Evolutionary conservation across 1,140 invertebrate genomes (phyloP).

Genomic region (Drosophila auraria): DNA sequence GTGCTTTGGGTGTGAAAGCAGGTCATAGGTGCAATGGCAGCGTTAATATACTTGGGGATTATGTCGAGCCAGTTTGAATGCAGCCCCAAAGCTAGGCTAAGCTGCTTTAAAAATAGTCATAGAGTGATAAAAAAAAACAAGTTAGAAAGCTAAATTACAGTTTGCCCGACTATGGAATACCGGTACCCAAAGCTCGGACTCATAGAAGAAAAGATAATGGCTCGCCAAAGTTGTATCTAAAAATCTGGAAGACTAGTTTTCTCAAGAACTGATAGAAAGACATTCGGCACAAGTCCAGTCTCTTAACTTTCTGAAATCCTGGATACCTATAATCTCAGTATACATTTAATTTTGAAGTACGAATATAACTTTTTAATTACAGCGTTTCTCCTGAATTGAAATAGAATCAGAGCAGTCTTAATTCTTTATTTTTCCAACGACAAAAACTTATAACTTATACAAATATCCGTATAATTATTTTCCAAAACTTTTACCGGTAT

Average conservation of each 20-base stretch:
- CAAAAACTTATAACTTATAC: not conserved
- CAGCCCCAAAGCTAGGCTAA: slow-evolving; percentile 41
- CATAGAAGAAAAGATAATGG: no score
- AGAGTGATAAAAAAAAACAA: slow-evolving; percentile 14
- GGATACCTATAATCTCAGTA: not conserved
- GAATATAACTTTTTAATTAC: no score
- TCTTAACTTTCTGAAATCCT: not conserved
- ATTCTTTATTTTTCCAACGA: not conserved
- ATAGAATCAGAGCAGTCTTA: no score
- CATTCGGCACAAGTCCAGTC: not conserved
- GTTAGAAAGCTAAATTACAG: no score
- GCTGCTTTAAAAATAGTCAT: slow-evolving; percentile 36
- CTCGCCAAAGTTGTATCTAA: no score
- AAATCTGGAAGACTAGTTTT: no score
- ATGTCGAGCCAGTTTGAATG: slow-evolving; percentile 55
- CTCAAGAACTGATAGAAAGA: not conserved
- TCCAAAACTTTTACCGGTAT: slow-evolving; percentile 19
- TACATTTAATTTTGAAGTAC: no score
- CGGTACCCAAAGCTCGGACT: no score
- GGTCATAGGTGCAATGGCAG: slow-evolving; percentile 76
- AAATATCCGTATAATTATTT: not conserved
- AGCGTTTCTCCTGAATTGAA: no score
- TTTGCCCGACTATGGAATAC: no score
- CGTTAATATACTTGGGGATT: slow-evolving; percentile 73
- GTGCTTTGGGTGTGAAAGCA: slow-evolving; percentile 1